A percentile compares a stretch with the other conserved stretches of the same genome.
Evolutionary conservation across 1,140 invertebrate species (phyloP).

Genomic region (Liolophura sinensis): DNA sequence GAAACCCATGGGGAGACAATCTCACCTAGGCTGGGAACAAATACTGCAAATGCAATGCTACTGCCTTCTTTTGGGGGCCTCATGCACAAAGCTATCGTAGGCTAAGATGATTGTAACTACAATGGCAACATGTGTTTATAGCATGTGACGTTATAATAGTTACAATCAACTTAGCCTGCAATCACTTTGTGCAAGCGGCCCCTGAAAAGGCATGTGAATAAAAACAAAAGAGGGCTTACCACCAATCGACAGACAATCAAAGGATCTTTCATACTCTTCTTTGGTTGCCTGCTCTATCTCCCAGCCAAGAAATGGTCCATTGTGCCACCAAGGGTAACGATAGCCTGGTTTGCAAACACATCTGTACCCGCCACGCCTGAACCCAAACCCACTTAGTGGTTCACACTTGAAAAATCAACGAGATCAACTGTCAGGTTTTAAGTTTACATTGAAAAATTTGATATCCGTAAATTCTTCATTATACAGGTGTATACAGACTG

Average conservation of each 20-base stretch:
- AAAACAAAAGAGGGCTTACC: slow-evolving; percentile 68
- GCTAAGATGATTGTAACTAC: no score
- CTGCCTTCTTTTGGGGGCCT: no score
- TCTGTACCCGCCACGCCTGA: slow-evolving; percentile 92
- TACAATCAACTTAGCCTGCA: no score
- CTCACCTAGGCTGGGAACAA: no score
- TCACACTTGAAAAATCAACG: slow-evolving; percentile 75
- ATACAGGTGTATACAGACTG: background rate
- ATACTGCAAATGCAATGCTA: no score
- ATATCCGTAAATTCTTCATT: no score
- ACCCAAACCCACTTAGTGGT: slow-evolving; percentile 93
- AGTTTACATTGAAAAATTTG: background rate
- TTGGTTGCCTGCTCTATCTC: slow-evolving; percentile 89
- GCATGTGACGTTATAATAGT: no score
- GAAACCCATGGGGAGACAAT: no score
- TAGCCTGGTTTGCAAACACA: slow-evolving; percentile 84
- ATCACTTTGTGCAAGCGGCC: no score
- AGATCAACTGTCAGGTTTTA: background rate
- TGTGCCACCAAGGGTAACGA: slow-evolving; percentile 81
- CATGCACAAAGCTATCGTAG: no score
- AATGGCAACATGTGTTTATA: no score
- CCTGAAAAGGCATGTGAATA: background rate
- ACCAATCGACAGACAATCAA: slow-evolving; percentile 88
- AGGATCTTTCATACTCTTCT: slow-evolving; percentile 90
- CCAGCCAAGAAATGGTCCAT: slow-evolving; percentile 89